Percentiles rank a stretch among this genome's conserved stretches.
These are phyloP conservation scores for Dascillus cervinus DNA, from an alignment of 2,888 invertebrate genomes.

Conservation along the genomic window DNA sequence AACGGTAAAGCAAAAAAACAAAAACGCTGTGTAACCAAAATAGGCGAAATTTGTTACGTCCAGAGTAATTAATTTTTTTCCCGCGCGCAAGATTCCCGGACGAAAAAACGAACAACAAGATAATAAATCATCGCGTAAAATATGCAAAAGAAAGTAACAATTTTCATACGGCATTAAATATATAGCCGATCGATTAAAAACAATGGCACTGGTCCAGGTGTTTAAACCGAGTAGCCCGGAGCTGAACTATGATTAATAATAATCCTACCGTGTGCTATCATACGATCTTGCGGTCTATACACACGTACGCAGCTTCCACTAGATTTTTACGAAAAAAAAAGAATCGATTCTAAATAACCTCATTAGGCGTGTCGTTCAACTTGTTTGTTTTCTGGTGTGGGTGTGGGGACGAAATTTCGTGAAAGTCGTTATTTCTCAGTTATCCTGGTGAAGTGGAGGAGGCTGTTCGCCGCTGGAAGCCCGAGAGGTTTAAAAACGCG, in stretches of 20 bases:
- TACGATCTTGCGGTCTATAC: constrained; percentile 24
- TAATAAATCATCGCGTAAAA: background rate
- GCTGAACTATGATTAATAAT: constrained; percentile 38
- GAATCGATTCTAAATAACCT: too few species aligned
- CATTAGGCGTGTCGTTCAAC: too few species aligned
- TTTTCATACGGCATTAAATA: constrained; percentile 6
- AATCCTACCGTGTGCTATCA: constrained; percentile 40
- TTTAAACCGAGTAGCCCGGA: constrained; percentile 27
- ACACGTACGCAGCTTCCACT: constrained; percentile 12
- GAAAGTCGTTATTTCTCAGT: too few species aligned
- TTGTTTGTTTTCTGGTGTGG: too few species aligned
- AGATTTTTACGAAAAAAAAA: too few species aligned
- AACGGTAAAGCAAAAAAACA: too few species aligned
- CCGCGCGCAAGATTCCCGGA: too few species aligned
- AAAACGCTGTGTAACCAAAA: too few species aligned
- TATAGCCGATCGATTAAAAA: constrained; percentile 17
- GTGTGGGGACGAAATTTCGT: too few species aligned
- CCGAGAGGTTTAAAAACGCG: constrained; percentile 33
- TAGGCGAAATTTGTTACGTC: too few species aligned
- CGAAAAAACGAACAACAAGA: too few species aligned
- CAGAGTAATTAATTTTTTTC: too few species aligned
- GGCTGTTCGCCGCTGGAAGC: constrained; percentile 20
- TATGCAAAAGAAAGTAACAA: constrained; percentile 7
- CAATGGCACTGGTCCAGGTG: constrained; percentile 37
- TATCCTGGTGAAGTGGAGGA: constrained; percentile 6